Conservation (phyloP, 2,797 vertebrate genomes). For the Picus viridis region DNA sequence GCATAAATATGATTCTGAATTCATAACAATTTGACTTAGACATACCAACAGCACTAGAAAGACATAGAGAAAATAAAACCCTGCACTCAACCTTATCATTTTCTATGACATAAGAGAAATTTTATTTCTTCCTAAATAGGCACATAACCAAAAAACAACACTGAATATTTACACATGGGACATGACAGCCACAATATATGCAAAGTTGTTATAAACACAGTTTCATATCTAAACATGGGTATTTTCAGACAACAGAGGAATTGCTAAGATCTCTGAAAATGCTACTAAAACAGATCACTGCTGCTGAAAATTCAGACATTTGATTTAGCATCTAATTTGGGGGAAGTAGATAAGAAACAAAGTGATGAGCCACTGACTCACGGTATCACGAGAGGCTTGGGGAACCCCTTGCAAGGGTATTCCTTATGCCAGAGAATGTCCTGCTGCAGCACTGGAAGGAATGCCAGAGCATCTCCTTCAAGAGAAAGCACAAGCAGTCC, state of each 20-base stretch:
- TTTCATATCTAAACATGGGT: neutral
- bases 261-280: neutral
- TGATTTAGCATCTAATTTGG: neutral
- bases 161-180: neutral
- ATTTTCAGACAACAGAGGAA: neutral
- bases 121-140: constrained; percentile 4
- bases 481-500: neutral
- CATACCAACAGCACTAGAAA: neutral
- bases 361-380: neutral
- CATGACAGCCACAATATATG: neutral
- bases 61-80: neutral
- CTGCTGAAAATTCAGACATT: neutral
- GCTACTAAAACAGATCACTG: neutral
- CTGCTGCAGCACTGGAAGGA: constrained; percentile 9
- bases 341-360: constrained; percentile 25
- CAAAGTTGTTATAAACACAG: neutral
- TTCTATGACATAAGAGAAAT: neutral
- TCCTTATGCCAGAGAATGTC: neutral
- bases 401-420: constrained; percentile 6
- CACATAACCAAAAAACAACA: neutral
- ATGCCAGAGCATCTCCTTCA: constrained; percentile 6
- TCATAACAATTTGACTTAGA: neutral
- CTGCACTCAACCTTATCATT: neutral
- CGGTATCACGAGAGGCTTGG: neutral
- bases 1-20: neutral